Evolutionary conservation across 2,797 vertebrate species (phyloP).

Genomic region (Cirrhinus molitorella): DNA sequence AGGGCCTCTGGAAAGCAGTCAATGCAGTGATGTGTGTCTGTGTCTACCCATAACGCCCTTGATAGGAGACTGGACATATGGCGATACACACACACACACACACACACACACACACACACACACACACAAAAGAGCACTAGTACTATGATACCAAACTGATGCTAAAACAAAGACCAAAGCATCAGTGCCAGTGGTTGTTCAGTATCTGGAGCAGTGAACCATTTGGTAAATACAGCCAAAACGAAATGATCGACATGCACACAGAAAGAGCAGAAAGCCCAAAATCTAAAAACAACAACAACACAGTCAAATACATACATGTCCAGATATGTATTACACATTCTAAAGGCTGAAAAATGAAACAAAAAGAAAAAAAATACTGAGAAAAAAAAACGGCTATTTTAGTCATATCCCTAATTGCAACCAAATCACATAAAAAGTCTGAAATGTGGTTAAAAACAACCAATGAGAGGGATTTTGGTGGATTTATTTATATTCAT

Average conservation of each 20-base stretch:
- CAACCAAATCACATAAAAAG: no score
- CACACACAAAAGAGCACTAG: not conserved
- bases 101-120: not conserved
- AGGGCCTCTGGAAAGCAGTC: not conserved
- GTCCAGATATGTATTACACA: not conserved
- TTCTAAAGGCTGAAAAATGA: no score
- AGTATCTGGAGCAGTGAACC: not conserved
- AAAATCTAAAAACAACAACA: not conserved
- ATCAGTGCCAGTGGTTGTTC: not conserved
- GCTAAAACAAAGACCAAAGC: not conserved
- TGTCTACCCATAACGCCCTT: constrained; percentile 57
- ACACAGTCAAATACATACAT: not conserved
- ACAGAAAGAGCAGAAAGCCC: not conserved
- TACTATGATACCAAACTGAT: not conserved
- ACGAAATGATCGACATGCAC: not conserved
- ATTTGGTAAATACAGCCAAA: not conserved
- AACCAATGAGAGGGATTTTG: no score
- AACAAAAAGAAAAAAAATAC: no score
- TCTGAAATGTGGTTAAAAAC: no score
- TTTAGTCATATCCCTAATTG: not conserved
- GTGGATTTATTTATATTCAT: no score
- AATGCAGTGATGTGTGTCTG: constrained; percentile 11
- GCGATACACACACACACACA: constrained; percentile 34
- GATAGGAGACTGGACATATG: constrained; percentile 66
- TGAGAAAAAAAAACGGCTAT: no score